Evolutionary conservation across 2,113 vertebrate species (phyloP).

Genomic region (Meriones unguiculatus): DNA sequence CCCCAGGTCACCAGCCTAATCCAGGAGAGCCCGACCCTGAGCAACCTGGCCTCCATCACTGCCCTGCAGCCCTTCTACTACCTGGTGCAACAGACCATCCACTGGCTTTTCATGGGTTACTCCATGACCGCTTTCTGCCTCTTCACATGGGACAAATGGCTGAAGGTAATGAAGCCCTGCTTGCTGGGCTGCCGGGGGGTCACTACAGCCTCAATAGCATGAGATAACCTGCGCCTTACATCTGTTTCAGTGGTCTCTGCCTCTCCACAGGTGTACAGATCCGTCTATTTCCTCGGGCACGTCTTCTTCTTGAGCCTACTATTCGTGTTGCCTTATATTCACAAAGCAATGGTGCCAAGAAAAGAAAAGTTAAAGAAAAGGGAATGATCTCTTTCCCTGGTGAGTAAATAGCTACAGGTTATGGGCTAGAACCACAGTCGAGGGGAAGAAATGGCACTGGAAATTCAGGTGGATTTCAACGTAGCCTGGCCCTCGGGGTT

Average conservation of each 20-base stretch:
- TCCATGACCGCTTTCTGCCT: conserved; percentile 96
- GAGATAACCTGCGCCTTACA: too few species aligned
- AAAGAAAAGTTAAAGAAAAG: conserved; percentile 90
- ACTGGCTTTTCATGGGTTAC: conserved; percentile 99
- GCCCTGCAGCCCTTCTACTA: conserved; percentile 91
- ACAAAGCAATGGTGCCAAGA: conserved; percentile 92
- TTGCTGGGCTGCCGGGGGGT: rapidly evolving
- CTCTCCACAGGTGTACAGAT: conserved; percentile 93
- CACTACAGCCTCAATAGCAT: background rate
- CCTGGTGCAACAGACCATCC: conserved; percentile 92
- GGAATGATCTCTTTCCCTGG: conserved; percentile 83
- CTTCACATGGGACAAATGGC: conserved; percentile 98
- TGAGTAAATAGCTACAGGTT: conserved; percentile 60
- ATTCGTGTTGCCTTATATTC: conserved; percentile 91
- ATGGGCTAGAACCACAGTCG: background rate
- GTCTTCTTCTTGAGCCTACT: conserved; percentile 91
- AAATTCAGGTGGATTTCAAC: background rate
- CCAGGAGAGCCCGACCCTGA: conserved; percentile 90
- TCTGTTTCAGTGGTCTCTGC: background rate
- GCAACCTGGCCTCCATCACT: conserved; percentile 86
- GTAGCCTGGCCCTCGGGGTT: too few species aligned
- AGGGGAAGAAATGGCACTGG: rapidly evolving
- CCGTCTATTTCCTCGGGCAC: conserved; percentile 95
- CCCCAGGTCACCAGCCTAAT: conserved; percentile 89
- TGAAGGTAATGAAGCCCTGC: conserved; percentile 88